Base-by-base conservation (phyloP, 92 coral and sea anemone species). In the Desmophyllum pertusum region DNA sequence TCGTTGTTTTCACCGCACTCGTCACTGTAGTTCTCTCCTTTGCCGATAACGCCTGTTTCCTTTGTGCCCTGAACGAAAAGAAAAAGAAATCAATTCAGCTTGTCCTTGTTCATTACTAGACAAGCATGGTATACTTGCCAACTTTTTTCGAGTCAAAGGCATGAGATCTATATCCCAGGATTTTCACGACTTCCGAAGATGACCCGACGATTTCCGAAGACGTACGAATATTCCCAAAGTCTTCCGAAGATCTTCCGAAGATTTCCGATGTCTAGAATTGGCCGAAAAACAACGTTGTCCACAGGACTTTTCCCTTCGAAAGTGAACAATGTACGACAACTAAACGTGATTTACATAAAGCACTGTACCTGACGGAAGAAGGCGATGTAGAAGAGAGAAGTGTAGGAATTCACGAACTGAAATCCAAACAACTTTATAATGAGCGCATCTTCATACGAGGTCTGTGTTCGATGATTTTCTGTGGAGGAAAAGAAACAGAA, bases 391-490 rank as follows among this genome's bases (percentile, higher is more conserved):
- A 92, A 96, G 35, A 96, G 84, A 35, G 98, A 96, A 17, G 98
- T 90, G 89, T 96, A 94, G 0, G 98, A 92, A 85, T 96, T 96
- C 75, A 96, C 98, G 79, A 96, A 96, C 87, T 96, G 98, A 90
- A 96, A 96, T 29, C 96, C 98, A 79, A 96, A 96, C 75, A 96
- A 83, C 63, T 96, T 96, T 70, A 96, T 88, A 64, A 96, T 96
- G 30, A 96, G 92, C 25, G 98, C 98, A 85, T 96, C 98, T 23
- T 96, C 98, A 36, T 96, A 92, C 21, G 93, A 87, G 6, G 98
- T 96, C 92, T 92, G 95, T 7, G 98, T 96, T 31, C 98, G 94
- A 73, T 94, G 98, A 70, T 96, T 96, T 81, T 95, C 98, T 95
- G 89, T 5, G 0, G 45, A 73, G 73, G 14, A 48, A 76, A 43